Percentiles rank a stretch among this genome's conserved stretches.
These are phyloP conservation scores for Palythoa grandis DNA, from an alignment of 92 coral and sea anemone genomes.

Conservation along the genomic window DNA sequence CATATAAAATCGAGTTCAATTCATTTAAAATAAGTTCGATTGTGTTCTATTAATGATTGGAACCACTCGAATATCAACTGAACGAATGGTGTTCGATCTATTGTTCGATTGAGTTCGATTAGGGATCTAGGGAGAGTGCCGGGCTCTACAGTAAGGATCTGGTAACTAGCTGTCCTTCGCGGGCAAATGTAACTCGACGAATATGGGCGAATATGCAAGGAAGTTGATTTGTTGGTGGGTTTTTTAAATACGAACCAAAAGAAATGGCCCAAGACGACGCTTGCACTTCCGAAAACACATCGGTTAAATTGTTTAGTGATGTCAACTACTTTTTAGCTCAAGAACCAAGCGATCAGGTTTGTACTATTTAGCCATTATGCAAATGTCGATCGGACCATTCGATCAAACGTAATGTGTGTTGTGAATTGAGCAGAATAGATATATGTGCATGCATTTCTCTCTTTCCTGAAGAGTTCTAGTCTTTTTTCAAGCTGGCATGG, in stretches of 20 bases:
- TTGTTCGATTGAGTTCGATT: no score
- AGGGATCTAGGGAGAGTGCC: no score
- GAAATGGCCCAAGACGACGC: constrained; percentile 21
- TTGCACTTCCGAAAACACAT: constrained; percentile 13
- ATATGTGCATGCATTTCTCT: neutral
- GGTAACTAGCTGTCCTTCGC: constrained; percentile 6
- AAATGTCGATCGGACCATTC: neutral
- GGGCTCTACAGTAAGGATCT: neutral
- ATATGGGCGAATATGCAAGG: neutral
- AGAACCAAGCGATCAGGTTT: constrained; percentile 43
- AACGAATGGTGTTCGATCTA: no score
- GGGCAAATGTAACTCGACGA: neutral
- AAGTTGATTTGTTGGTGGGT: constrained; percentile 2
- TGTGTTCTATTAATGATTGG: no score
- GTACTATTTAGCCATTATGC: neutral
- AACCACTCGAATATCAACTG: no score
- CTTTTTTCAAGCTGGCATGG: neutral
- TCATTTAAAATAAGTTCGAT: no score
- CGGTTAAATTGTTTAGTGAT: constrained; percentile 22
- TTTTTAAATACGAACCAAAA: constrained; percentile 7
- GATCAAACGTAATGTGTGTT: neutral
- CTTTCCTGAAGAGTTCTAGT: neutral
- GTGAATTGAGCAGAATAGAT: neutral
- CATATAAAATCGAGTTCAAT: no score
- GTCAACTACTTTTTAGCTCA: constrained; percentile 46